These are phyloP conservation scores for Minunthozetes semirufus DNA, from an alignment of 2,888 invertebrate species.

Conservation along the genomic window DNA sequence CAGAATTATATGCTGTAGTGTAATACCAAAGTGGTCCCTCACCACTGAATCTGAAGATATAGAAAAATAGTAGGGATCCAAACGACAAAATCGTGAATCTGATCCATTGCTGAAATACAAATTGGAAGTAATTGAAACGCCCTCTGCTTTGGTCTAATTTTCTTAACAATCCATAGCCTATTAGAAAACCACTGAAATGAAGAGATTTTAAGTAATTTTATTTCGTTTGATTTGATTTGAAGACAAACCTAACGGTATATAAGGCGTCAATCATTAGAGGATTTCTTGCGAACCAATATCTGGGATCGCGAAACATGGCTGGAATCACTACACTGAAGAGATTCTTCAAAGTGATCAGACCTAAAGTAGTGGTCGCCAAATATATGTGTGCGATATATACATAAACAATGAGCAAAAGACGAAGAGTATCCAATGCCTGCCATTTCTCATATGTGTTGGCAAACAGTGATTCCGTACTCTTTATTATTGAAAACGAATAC, in stretches of 20 bases:
- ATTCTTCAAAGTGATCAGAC: neutral
- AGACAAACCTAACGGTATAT: neutral
- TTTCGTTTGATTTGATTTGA: no score
- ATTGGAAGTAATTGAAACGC: conserved; percentile 1
- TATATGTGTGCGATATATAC: neutral
- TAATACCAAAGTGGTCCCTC: neutral
- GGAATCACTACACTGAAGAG: neutral
- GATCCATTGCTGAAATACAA: neutral
- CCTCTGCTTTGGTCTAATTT: conserved; percentile 1
- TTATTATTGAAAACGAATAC: neutral
- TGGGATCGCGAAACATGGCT: neutral
- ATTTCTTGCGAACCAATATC: conserved; percentile 2
- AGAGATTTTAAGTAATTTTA: no score
- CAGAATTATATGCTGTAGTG: neutral
- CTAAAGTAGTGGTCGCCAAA: neutral
- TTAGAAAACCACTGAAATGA: conserved; percentile 4
- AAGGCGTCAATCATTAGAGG: conserved; percentile 20
- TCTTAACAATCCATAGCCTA: neutral
- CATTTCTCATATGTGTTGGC: neutral
- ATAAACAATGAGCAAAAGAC: neutral
- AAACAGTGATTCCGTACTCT: neutral
- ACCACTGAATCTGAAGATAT: neutral
- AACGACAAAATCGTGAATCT: neutral
- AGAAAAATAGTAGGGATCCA: neutral
- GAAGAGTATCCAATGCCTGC: neutral